Evolutionary conservation across 2,888 invertebrate genomes (phyloP).

Genomic region (Pasiphila rectangulata): DNA sequence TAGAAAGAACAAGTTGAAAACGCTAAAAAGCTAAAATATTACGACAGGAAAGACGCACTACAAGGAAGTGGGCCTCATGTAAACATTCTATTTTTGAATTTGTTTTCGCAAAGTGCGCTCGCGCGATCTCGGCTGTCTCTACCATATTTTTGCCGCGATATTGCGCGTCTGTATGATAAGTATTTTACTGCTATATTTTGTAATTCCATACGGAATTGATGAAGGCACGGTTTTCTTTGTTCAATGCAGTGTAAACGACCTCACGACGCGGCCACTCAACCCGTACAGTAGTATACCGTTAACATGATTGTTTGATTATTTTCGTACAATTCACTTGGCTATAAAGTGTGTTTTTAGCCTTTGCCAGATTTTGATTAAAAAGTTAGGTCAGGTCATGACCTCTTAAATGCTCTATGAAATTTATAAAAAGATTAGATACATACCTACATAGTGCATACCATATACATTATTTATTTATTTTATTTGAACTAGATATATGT

Average conservation of each 20-base stretch:
- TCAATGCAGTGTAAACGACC: conserved; percentile 54
- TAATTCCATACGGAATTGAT: conserved; percentile 26
- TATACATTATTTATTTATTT: no score
- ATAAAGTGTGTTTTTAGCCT: neutral
- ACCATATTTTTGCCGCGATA: conserved; percentile 9
- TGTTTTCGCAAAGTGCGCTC: conserved; percentile 20
- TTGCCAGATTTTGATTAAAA: neutral
- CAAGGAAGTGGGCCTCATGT: conserved; percentile 11
- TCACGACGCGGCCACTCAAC: conserved; percentile 51
- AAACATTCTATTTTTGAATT: conserved; percentile 51
- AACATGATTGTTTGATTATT: conserved; percentile 40
- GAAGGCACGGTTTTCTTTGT: conserved; percentile 47
- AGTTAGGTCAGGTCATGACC: neutral
- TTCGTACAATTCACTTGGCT: conserved; percentile 1
- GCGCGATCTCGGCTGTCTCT: conserved; percentile 1
- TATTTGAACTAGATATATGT: no score
- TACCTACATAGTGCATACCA: no score
- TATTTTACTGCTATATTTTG: conserved; percentile 33
- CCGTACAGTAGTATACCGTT: conserved; percentile 54
- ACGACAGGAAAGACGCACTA: neutral
- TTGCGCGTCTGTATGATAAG: conserved; percentile 24
- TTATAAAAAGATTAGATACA: no score
- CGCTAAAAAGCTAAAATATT: neutral
- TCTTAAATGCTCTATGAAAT: neutral
- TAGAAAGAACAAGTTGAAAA: neutral